Base-by-base conservation (phyloP, 2,113 vertebrate genomes). In the Calidris pugnax region DNA sequence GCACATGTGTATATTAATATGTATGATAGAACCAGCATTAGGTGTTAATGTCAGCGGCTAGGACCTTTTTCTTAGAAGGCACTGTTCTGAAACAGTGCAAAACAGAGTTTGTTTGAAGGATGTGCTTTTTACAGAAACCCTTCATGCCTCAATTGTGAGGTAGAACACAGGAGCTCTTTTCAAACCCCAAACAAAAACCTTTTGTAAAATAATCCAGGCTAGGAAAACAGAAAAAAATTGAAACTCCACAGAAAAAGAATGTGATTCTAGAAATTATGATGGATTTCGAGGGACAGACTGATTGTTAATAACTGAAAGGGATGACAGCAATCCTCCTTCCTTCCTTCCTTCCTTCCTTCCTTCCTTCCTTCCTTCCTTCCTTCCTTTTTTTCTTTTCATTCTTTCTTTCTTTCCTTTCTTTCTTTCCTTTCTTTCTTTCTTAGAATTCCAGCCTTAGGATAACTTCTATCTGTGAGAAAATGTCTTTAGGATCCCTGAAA, bases 301-400 rank as follows among this genome's bases (percentile, higher is more conserved):
- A 33, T 57, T 73, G 72, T 86, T 78, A 86, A 23, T 63, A 62
- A 51, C 7, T 59, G 14, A 56, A 78, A 51, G 4, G 10, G 28
- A 11, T 60, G 19, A 80, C 75, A 27, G 3, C 4, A 81, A 6
- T 3, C 1, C 0, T 59, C 37, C 22, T 23, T 23, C 21, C 22
- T 23, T 23, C 21, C 10, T 23, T 22, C 4, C 10, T 23, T 48
- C 10, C 47, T 48, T 48, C 5, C 47, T 48, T 47, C 20, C 45
- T 47, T 47, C 20, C 20, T 47, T 47, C 8, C 45, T 45, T 45
- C 7, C 45, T 45, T 45, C 18, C 45, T 45, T 45, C 18, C 45
- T 19, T 41, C 14, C 41, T 41, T 41, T 6, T 14, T 41, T 41
- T 14, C 41, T 41, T 41, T 41, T 14, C 41, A 5, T 41, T 41